Base-by-base conservation (phyloP, 2,888 invertebrate genomes). In the Tipula confusa region DNA sequence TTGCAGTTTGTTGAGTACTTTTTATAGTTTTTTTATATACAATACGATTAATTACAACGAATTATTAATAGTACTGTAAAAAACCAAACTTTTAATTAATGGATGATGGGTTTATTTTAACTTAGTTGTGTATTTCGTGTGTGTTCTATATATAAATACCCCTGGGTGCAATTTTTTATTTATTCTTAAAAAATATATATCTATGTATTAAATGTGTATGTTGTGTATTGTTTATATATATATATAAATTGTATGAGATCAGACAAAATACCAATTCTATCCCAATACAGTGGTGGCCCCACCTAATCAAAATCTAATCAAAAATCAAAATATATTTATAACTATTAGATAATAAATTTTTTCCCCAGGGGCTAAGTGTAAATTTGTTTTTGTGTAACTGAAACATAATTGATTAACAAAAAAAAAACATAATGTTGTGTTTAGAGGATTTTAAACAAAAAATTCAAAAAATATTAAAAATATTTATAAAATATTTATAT, bases 381-480 rank as follows among this genome's bases (percentile, higher is more conserved):
- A 64, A n/a, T 9, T 64, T 64, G 64, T 64, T 64, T 48, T 48
- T 64, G 64, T 64, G 64, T 64, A 64, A 64, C 64, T 64, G 64
- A 64, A 64, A 64, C 64, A 64, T 64, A 64, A 64, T 24, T 64
- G 64, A 64, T 64, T 64, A 11, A 43, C 18, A 64, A 64, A 24
- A 64, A 43, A 64, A 64, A 64, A 24, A 64, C 24, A 24, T n/a
- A n/a, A n/a, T 64, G 64, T 80, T 79, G 79, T 79, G 79, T 79
- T 79, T 28, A 29, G 80, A 29, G 18, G 15, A 29, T 80, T 29
- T 80, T 80, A 80, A 15, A 80, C 31, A 80, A 80, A 79, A 80
- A 80, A 31, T 80, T n/a, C 29, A 29, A 29, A 83, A 83, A 83
- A 79, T 33, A 18, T 64, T 64, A 64, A 64, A 64, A 64, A 64